Evolutionary conservation across 2,888 invertebrate genomes (phyloP), one percentile per base, ranked within the genome.

Genomic region (Melanostoma scalare): DNA sequence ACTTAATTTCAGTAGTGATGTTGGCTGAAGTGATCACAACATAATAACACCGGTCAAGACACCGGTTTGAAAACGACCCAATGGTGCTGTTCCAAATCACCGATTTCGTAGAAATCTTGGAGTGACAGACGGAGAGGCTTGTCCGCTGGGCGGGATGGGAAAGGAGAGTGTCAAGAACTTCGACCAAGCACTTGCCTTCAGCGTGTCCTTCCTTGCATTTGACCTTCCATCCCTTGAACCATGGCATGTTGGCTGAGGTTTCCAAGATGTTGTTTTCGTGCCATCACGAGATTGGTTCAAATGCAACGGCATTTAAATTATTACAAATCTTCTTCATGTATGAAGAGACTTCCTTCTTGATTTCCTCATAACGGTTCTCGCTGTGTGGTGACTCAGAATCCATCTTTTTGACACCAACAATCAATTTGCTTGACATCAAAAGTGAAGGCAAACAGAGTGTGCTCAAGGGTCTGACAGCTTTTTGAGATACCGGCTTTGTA

Each of bases 271-370:
- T 99, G 93, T 99, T 99, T 92, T 99, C 99, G 92, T 99, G 97
- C 99, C 99, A 99, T 89, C 99, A 99, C 89, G 99, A 99, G 92
- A 99, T 99, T 90, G 99, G 99, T 86, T 99, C 98, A 93, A 99
- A 99, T 86, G 99, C 96, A 88, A 99, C 99, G 65, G 96, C 95
- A 88, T 96, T 96, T 86, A 99, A 98, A 92, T 99, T 99, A 95
- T 99, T 99, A 92, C 99, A 99, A 89, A 99, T 98, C 93, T 99
- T 99, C 95, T 99, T 99, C 92, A 99, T 98, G 95, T 99, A 99
- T 2, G 96, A 96, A 55, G 96, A 96, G 2, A 99, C 98, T 95
- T 99, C 99, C 92, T 98, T 99, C 93, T 98, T 96, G 93, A 99
- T 99, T 96, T 99, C 99, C 92, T 98, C 97, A 92, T 97, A 99